Base-by-base conservation (phyloP, 2,113 vertebrate species). In the Cebidichthys violaceus region DNA sequence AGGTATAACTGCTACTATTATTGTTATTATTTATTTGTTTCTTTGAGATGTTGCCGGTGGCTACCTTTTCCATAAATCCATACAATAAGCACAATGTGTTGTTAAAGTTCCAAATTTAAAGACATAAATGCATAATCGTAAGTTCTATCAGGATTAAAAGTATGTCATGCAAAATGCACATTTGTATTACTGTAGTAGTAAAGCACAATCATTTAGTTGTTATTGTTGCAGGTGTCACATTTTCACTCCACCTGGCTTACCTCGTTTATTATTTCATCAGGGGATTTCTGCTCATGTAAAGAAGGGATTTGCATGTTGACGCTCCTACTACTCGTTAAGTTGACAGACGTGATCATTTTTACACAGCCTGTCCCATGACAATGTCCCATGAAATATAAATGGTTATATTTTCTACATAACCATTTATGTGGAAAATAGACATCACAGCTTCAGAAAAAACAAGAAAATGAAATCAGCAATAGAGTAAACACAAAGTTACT, bases 391-490 rank as follows among this genome's bases (percentile, higher is more conserved):
- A n/a, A n/a, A n/a, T n/a, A n/a, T n/a, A n/a, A n/a, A 4, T n/a
- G 22, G n/a, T 72, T 55, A n/a, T n/a, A n/a, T n/a, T n/a, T n/a
- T n/a, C n/a, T n/a, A n/a, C n/a, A n/a, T n/a, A n/a, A n/a, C n/a
- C n/a, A n/a, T n/a, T n/a, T n/a, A 10, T 65, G 37, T 66, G 45
- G 27, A 60, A 86, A 59, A 50, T 9, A 70, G 70, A 52, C 24
- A 73, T 31, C 15, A n/a, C 47, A 75, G 54, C 17, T 15, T 27
- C 10, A 39, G 17, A 2, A 22, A 65, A 54, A 55, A 70, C 14
- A 61, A 75, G 18, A 3, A n/a, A 64, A 33, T 80, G 6, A 73
- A 71, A 31, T 70, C 78, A 64, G 20, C 37, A 61, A 4, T 13
- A 22, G 11, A 10, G 18, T 55, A 70, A 78, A 70, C 55, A 22